Evolutionary conservation across 2,113 vertebrate genomes (phyloP).

Genomic region (Tragelaphus strepsiceros): DNA sequence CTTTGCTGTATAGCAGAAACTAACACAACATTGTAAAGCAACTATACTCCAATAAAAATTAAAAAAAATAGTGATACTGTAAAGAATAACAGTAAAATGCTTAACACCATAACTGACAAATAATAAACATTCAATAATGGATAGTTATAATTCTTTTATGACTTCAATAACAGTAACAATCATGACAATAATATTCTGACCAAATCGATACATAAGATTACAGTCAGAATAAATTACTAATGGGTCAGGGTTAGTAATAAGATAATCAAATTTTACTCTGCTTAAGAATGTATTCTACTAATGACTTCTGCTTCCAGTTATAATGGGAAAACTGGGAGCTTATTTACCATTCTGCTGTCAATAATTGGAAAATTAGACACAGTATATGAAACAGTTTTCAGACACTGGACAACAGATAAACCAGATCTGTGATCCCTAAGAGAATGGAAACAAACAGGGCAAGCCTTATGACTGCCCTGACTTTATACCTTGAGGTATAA

Average conservation of each 20-base stretch:
- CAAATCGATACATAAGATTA: background rate
- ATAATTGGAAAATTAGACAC: background rate
- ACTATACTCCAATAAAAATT: background rate
- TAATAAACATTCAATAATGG: background rate
- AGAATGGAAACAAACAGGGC: background rate
- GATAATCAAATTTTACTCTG: background rate
- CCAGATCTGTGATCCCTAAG: background rate
- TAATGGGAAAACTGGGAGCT: background rate
- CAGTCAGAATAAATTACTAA: background rate
- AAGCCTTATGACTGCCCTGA: accelerated
- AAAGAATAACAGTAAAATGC: background rate
- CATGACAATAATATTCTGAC: background rate
- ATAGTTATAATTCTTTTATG: background rate
- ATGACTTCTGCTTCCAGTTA: background rate
- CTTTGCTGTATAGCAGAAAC: background rate
- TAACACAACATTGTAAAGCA: background rate
- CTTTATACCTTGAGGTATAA: background rate
- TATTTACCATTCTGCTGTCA: background rate
- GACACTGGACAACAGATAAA: background rate
- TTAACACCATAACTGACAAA: background rate
- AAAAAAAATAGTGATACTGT: background rate
- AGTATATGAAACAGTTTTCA: background rate
- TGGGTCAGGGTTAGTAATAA: background rate
- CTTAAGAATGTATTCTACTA: background rate
- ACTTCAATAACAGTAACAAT: background rate